Conservation (phyloP, 2,113 vertebrate genomes). For the Forbesichthys papilliferus region DNA sequence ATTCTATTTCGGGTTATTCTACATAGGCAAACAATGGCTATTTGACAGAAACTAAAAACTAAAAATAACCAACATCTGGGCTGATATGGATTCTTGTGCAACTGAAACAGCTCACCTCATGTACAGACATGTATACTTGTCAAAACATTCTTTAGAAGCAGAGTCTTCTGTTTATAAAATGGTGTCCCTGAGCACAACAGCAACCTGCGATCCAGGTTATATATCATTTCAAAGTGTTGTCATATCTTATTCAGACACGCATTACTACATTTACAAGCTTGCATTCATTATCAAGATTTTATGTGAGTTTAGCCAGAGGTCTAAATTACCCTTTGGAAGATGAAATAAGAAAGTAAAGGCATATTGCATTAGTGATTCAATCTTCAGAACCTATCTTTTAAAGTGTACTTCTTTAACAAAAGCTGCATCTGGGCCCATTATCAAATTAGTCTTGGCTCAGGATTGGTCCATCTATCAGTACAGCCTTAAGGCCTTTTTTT, state of each 20-base stretch:
- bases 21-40: too few species aligned
- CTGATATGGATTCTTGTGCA: too few species aligned
- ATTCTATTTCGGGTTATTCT: too few species aligned
- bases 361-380: slow-evolving; percentile 36
- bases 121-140: too few species aligned
- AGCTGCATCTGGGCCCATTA: slow-evolving; percentile 50
- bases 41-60: too few species aligned
- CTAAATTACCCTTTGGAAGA: slow-evolving; percentile 15
- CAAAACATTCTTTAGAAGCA: not conserved
- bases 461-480: slow-evolving; percentile 50
- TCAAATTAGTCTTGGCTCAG: slow-evolving; percentile 53
- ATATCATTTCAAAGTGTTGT: not conserved
- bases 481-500: slow-evolving; percentile 39
- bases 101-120: too few species aligned
- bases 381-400: slow-evolving; percentile 15
- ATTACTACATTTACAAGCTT: slow-evolving; percentile 19
- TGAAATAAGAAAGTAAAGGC: slow-evolving; percentile 48
- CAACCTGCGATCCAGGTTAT: not conserved
- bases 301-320: slow-evolving; percentile 6
- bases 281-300: slow-evolving; percentile 12
- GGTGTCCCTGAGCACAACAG: not conserved
- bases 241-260: not conserved
- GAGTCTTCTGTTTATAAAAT: not conserved
- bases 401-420: slow-evolving; percentile 38
- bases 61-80: too few species aligned